Evolutionary conservation across 2,113 vertebrate species (phyloP).

Genomic region (Fukomys damarensis): DNA sequence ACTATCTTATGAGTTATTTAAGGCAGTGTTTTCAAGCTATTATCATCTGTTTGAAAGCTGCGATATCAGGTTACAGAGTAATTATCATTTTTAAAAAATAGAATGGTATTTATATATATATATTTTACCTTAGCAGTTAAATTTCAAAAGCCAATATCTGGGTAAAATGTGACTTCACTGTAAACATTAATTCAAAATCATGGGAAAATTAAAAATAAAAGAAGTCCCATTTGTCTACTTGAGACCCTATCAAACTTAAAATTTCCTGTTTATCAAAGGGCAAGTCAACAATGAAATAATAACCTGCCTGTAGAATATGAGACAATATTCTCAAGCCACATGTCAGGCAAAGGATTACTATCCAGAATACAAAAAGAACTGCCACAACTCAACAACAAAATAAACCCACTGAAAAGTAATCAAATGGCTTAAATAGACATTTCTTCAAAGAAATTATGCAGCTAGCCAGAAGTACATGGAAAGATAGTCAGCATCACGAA

Average conservation of each 20-base stretch:
- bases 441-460: not conserved
- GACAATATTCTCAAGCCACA: not conserved
- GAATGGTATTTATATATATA: not conserved
- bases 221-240: not conserved
- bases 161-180: not conserved
- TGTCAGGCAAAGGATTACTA: not conserved
- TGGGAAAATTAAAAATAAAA: constrained; percentile 2
- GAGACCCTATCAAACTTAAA: not conserved
- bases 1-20: constrained; percentile 33
- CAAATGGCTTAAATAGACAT: not conserved
- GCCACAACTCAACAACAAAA: not conserved
- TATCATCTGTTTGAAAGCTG: not conserved
- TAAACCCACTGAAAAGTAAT: not conserved
- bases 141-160: not conserved
- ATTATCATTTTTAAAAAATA: not conserved
- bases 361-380: not conserved
- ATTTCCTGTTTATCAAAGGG: not conserved
- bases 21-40: constrained; percentile 14
- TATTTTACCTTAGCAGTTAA: not conserved
- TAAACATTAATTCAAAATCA: constrained; percentile 10
- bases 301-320: not conserved
- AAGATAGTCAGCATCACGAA: not conserved
- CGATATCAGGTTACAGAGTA: constrained; percentile 43
- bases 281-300: not conserved
- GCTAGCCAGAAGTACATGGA: not conserved